Conservation (phyloP, 2,888 invertebrate genomes). For the Oscheius sp. region DNA sequence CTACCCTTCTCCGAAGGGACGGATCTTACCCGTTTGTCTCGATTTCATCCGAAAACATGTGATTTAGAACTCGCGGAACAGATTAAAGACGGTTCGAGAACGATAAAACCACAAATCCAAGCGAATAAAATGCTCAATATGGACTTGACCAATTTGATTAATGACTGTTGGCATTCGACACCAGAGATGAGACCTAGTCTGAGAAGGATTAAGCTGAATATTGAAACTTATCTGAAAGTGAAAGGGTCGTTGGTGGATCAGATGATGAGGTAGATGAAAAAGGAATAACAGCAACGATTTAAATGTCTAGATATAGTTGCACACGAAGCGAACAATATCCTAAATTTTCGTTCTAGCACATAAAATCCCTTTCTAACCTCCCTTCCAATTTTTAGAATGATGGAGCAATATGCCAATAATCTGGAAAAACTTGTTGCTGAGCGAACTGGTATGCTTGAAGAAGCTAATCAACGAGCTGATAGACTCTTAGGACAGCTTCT, state of each 20-base stretch:
- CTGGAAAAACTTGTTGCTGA: slow-evolving; percentile 69
- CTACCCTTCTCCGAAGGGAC: slow-evolving; percentile 63
- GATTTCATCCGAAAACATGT: neutral
- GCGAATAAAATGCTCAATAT: slow-evolving; percentile 56
- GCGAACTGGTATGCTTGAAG: slow-evolving; percentile 69
- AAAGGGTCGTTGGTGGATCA: slow-evolving; percentile 62
- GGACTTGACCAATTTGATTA: slow-evolving; percentile 52
- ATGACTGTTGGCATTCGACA: slow-evolving; percentile 59
- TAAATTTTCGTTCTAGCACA: no score
- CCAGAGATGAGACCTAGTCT: slow-evolving; percentile 61
- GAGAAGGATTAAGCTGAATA: slow-evolving; percentile 62
- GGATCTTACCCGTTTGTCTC: slow-evolving; percentile 49
- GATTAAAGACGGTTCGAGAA: slow-evolving; percentile 52
- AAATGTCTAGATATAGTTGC: no score
- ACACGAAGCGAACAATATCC: no score
- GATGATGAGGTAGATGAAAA: slow-evolving; percentile 63
- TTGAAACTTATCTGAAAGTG: slow-evolving; percentile 61
- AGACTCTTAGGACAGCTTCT: slow-evolving; percentile 63
- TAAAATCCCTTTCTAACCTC: no score
- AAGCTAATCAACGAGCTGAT: slow-evolving; percentile 67
- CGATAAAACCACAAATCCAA: slow-evolving; percentile 61
- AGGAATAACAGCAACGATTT: no score
- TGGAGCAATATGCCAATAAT: slow-evolving; percentile 67
- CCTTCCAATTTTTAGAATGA: no score
- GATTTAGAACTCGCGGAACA: slow-evolving; percentile 53